phyloP scores from a whole-genome alignment of 2,888 invertebrate species.

The Athrips mouffetella region DNA sequence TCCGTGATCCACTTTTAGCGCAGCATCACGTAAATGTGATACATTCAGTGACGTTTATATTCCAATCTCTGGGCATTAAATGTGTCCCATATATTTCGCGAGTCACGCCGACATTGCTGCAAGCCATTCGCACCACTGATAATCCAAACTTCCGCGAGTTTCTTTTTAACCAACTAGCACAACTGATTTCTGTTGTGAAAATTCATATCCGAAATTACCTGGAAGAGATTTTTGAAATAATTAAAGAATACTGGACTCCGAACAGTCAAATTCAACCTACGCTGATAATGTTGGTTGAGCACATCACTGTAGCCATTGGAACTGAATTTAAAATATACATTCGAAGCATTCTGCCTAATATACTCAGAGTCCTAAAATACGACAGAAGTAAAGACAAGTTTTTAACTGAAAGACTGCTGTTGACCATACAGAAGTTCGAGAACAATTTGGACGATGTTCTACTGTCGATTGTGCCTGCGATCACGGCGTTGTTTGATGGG shows the following conservation, averaged over 20 bases:
- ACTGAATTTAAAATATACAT: conserved; percentile 97
- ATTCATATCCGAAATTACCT: conserved; percentile 97
- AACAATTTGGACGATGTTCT: conserved; percentile 97
- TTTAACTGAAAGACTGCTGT: conserved; percentile 89
- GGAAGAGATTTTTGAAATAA: conserved; percentile 94
- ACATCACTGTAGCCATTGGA: conserved; percentile 95
- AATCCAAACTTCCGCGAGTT: conserved; percentile 89
- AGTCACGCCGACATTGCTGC: conserved; percentile 91
- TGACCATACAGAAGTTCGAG: conserved; percentile 94
- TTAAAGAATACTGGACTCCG: conserved; percentile 95
- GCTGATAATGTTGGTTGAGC: conserved; percentile 93
- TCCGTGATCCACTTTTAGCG: conserved; percentile 92
- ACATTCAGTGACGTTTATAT: conserved; percentile 97
- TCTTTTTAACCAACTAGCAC: conserved; percentile 94
- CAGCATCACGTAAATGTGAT: conserved; percentile 97
- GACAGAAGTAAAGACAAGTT: conserved; percentile 91
- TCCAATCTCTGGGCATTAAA: conserved; percentile 95
- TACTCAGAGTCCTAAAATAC: conserved; percentile 92
- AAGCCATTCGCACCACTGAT: conserved; percentile 93
- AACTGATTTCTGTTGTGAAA: conserved; percentile 95
- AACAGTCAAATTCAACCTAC: conserved; percentile 91
- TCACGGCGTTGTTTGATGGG: conserved; percentile 93
- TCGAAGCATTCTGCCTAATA: conserved; percentile 95
- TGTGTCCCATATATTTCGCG: conserved; percentile 95
- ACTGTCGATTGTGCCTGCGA: conserved; percentile 94